A percentile compares a stretch with the other conserved stretches of the same genome.
These are phyloP conservation scores for Amphipyra berbera DNA, from an alignment of 2,888 invertebrate genomes.

Conservation along the genomic window DNA sequence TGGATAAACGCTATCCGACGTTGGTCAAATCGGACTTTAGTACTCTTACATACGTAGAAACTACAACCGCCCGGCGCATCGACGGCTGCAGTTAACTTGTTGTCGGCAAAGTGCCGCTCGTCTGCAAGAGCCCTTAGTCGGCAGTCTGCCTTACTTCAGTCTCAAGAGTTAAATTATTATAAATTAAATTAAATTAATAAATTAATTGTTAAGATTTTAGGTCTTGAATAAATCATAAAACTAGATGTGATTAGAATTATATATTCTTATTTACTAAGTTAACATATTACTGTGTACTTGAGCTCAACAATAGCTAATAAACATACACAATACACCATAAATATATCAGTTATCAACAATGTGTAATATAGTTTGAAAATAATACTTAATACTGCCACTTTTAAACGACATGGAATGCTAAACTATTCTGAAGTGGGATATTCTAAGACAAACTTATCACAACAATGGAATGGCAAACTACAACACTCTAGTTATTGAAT, in stretches of 20 bases:
- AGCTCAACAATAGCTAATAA: slow-evolving; percentile 47
- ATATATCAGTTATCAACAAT: slow-evolving; percentile 46
- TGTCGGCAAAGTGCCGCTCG: too few species aligned
- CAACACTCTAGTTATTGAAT: slow-evolving; percentile 19
- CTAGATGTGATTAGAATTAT: slow-evolving; percentile 38
- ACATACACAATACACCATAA: slow-evolving; percentile 43
- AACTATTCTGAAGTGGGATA: slow-evolving; percentile 23
- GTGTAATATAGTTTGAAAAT: slow-evolving; percentile 30
- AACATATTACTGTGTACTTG: slow-evolving; percentile 34
- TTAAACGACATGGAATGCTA: slow-evolving; percentile 40
- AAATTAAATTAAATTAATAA: too few species aligned
- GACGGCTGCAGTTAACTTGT: too few species aligned
- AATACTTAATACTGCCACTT: slow-evolving; percentile 40
- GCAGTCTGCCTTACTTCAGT: too few species aligned
- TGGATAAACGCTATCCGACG: too few species aligned
- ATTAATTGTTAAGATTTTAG: too few species aligned
- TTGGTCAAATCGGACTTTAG: too few species aligned
- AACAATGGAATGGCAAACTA: slow-evolving; percentile 25
- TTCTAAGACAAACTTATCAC: slow-evolving; percentile 38
- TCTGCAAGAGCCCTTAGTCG: too few species aligned
- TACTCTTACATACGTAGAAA: too few species aligned
- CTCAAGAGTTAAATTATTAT: too few species aligned
- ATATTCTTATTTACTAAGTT: slow-evolving; percentile 37
- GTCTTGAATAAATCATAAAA: slow-evolving; percentile 34
- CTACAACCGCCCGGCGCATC: too few species aligned